These are phyloP conservation scores for Ostrea denselamellosa DNA, from an alignment of 1,140 invertebrate genomes.

Conservation along the genomic window DNA sequence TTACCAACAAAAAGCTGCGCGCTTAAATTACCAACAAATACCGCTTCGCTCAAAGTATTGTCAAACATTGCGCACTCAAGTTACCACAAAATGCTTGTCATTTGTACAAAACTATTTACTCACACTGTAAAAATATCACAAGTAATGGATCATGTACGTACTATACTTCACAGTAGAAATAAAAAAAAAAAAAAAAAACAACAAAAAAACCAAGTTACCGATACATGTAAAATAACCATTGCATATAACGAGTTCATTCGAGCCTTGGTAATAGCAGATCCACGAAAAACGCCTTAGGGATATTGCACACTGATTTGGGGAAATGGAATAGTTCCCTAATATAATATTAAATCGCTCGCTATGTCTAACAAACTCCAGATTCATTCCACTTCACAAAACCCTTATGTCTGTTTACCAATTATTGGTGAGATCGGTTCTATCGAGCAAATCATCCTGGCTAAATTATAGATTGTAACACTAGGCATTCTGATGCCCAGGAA, in stretches of 20 bases:
- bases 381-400: background rate
- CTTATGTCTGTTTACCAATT: background rate
- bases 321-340: background rate
- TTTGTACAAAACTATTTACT: constrained; percentile 13
- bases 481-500: background rate
- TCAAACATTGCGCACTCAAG: background rate
- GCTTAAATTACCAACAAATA: too few species aligned
- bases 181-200: background rate
- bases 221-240: background rate
- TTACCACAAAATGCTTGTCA: background rate
- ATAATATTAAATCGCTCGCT: background rate
- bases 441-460: background rate
- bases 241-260: constrained; percentile 2
- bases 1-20: too few species aligned
- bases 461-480: constrained; percentile 2
- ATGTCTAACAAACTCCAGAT: background rate
- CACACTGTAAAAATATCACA: constrained; percentile 24
- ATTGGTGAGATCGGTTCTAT: background rate
- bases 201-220: background rate
- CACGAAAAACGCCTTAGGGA: background rate
- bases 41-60: too few species aligned
- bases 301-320: background rate
- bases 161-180: too few species aligned
- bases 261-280: background rate
- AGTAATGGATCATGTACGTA: background rate